Evolutionary conservation across 2,113 vertebrate species (phyloP).

Genomic region (Turnix velox): DNA sequence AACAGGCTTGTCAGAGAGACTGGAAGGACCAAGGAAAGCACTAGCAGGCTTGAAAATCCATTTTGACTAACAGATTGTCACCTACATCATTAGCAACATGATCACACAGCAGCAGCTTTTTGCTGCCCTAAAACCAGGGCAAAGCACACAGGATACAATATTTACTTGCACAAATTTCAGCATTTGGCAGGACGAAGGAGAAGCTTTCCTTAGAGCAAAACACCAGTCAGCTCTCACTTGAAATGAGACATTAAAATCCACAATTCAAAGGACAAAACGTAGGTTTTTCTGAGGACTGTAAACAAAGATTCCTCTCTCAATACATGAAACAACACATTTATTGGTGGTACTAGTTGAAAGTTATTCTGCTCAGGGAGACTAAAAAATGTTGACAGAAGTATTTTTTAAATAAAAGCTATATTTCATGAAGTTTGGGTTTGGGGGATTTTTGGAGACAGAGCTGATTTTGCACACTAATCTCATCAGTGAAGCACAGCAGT

Average conservation of each 20-base stretch:
- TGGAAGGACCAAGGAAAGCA: not conserved
- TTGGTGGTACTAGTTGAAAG: not conserved
- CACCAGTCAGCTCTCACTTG: not conserved
- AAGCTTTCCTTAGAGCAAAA: not conserved
- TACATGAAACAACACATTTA: not conserved
- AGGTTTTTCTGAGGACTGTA: not conserved
- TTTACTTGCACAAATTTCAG: not conserved
- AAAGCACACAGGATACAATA: not conserved
- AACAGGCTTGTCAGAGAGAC: not conserved
- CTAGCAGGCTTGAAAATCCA: not conserved
- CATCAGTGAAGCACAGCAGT: not conserved
- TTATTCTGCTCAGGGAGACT: not conserved
- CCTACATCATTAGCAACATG: not conserved
- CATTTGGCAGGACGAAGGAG: not conserved
- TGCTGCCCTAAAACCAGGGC: not conserved
- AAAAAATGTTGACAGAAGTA: not conserved
- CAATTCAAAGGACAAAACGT: not conserved
- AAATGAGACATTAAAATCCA: not conserved
- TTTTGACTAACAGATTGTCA: not conserved
- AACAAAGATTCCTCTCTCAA: not conserved
- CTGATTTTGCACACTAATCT: not conserved
- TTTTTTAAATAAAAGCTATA: not conserved
- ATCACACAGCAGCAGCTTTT: not conserved
- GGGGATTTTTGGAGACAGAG: not conserved
- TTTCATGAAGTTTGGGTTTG: not conserved